These are phyloP conservation scores for Chiroxiphia lanceolata DNA, from an alignment of 2,797 vertebrate genomes.

Conservation along the genomic window DNA sequence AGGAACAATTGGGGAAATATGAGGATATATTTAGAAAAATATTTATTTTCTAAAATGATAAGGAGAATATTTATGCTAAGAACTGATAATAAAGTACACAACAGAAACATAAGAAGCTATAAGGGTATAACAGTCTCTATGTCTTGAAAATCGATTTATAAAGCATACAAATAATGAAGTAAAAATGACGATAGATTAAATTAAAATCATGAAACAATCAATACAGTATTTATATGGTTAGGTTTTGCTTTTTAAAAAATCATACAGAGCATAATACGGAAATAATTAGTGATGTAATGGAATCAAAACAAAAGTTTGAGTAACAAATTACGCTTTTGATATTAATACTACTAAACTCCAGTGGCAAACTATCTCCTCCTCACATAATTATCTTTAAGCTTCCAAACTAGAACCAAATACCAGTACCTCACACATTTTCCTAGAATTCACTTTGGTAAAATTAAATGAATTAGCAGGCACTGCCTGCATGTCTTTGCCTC, in stretches of 20 bases:
- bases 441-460: background rate
- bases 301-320: background rate
- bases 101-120: background rate
- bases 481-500: background rate
- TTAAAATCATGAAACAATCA: background rate
- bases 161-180: background rate
- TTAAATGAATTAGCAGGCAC: rapidly evolving
- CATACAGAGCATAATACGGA: background rate
- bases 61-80: background rate
- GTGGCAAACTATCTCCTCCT: background rate
- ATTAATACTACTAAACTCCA: background rate
- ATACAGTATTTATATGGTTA: background rate
- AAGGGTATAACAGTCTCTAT: background rate
- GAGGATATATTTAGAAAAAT: background rate
- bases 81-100: background rate
- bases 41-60: background rate
- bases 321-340: background rate
- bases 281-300: background rate
- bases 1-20: background rate
- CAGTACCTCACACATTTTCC: background rate
- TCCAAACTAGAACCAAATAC: background rate
- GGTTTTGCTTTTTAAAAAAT: background rate
- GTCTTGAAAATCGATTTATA: background rate
- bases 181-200: background rate
- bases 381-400: background rate